Conservation (phyloP, 2,113 vertebrate genomes). For the Poecile atricapillus region DNA sequence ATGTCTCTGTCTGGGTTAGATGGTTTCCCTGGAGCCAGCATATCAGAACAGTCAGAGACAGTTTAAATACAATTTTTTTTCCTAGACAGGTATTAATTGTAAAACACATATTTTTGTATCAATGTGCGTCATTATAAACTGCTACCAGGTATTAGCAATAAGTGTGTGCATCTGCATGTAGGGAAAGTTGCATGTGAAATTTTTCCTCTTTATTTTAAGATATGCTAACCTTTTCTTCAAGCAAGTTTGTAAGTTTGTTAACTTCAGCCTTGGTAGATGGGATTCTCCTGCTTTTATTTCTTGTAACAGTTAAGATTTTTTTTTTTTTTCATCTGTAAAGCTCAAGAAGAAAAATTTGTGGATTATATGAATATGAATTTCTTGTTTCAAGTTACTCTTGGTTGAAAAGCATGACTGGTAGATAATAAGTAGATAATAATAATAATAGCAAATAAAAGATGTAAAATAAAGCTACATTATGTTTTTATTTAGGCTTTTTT, state of each 20-base stretch:
- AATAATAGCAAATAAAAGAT: not conserved
- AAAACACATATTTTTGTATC: not conserved
- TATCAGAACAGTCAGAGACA: not conserved
- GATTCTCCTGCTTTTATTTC: not conserved
- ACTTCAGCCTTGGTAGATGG: not conserved
- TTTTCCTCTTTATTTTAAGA: not conserved
- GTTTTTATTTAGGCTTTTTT: conserved; percentile 63
- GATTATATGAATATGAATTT: not conserved
- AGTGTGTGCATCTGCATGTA: not conserved
- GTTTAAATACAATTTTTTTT: not conserved
- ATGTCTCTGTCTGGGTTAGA: not conserved
- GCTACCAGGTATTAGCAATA: not conserved
- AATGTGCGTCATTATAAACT: not conserved
- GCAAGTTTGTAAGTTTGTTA: not conserved
- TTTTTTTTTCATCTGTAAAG: not conserved
- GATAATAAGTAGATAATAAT: not conserved
- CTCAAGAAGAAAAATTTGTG: not conserved
- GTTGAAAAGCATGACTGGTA: not conserved
- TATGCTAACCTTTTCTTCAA: not conserved
- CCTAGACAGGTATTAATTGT: not conserved
- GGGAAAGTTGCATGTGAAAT: not conserved
- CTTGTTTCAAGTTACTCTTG: not conserved
- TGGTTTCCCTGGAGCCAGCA: not conserved
- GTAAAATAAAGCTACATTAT: conserved; percentile 54
- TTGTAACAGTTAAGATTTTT: not conserved